Evolutionary conservation across 2,888 invertebrate species (phyloP), one percentile per base, ranked within the genome.

Genomic region (Villa cingulata): DNA sequence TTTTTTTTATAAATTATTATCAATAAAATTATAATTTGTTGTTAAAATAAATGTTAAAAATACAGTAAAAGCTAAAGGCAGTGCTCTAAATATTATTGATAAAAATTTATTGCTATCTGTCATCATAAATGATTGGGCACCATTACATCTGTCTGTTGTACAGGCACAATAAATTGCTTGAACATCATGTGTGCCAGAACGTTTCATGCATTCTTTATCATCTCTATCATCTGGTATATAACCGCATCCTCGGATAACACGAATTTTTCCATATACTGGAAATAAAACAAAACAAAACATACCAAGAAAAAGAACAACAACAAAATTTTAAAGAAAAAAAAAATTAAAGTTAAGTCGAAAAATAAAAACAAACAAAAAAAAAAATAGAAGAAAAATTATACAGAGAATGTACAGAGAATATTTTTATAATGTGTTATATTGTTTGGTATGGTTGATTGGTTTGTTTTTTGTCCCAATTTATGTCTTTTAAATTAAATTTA

Each of bases 221-320:
- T 77, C 77, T 45, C 68, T 70, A 4, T 71, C 72, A 54, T 85
- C 83, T 19, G 74, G 73, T 43, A 88, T 70, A 67, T 83, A 89
- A 3, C 88, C 89, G 58, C 89, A 90, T 49, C 80, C 77, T 37
- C 89, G 79, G 5, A 87, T 81, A n/a, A 87, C 75, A 37, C 88
- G 79, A 14, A 73, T 67, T 63, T 81, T 80, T 7, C 83, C 84
- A 62, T 83, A 78, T 53, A 86, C 89, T 89, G 73, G 3, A 76
- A 66, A 51, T 44, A 50, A 49, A 43, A 45, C 34, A 45, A 27
- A 41, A 44, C 40, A 41, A 37, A 27, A 27, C 27, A 27, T 9
- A 27, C 2, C 6, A 2, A 27, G 10, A 27, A 27, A 27, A 27
- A 2, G 10, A 27, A 27, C 6, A 27, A 27, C 2, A 27, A 27